phyloP scores from a whole-genome alignment of 2,113 vertebrate species.

The Pleuronectes platessa region DNA sequence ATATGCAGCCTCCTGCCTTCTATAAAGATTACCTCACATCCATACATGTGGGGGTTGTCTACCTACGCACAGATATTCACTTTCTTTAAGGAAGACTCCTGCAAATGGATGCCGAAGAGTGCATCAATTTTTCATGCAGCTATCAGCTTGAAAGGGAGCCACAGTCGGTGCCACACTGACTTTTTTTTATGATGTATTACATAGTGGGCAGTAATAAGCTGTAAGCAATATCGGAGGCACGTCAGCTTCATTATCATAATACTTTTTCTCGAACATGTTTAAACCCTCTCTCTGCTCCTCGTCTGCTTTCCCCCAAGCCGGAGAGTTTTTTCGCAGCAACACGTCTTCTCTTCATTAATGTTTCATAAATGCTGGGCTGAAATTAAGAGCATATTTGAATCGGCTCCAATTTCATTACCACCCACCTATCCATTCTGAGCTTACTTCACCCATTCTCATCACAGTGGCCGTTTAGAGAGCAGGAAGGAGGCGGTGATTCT shows the following conservation, averaged over 20 bases:
- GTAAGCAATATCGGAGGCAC: conserved; percentile 20
- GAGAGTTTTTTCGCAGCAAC: conserved; percentile 55
- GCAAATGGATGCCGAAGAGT: conserved; percentile 35
- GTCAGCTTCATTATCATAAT: conserved; percentile 34
- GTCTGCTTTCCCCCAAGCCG: conserved; percentile 24
- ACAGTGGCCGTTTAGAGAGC: conserved; percentile 47
- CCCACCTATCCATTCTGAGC: conserved; percentile 71
- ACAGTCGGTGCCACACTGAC: conserved; percentile 18
- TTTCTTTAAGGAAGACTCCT: conserved; percentile 42
- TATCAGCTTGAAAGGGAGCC: conserved; percentile 48
- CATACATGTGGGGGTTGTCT: conserved; percentile 42
- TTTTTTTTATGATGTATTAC: conserved; percentile 24
- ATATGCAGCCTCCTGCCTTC: conserved; percentile 20
- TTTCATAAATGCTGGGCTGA: conserved; percentile 80
- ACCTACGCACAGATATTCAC: conserved; percentile 49
- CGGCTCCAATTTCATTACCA: conserved; percentile 77
- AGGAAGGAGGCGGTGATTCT: conserved; percentile 47
- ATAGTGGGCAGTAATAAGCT: conserved; percentile 27
- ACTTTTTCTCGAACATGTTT: conserved; percentile 21
- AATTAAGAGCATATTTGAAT: conserved; percentile 81
- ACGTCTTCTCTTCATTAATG: conserved; percentile 76
- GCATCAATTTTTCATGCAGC: conserved; percentile 63
- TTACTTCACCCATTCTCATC: conserved; percentile 56
- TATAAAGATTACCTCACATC: conserved; percentile 39
- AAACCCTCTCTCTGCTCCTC: conserved; percentile 38